Base-by-base conservation (phyloP, 1,140 invertebrate species). In the Camponotus pennsylvanicus region DNA sequence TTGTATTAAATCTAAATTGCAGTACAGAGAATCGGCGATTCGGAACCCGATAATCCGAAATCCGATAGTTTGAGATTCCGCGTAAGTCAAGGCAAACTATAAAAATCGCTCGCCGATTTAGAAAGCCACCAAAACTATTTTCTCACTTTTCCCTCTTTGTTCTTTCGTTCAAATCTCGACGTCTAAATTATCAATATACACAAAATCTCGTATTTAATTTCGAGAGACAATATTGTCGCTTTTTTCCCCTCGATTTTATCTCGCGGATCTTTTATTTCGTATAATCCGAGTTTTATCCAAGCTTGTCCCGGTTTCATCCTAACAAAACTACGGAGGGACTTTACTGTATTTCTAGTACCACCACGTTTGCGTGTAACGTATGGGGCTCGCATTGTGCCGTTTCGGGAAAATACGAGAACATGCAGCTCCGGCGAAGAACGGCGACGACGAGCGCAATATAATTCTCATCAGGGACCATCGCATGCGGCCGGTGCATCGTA, bases 391-490 rank as follows among this genome's bases (percentile, higher is more conserved):
- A 42, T 76, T 84, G 82, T 27, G 57, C 32, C 59, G 37, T 57
- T 76, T 85, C 73, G 73, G 73, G 82, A 79, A 86, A 82, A 80
- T 83, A 84, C 79, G 78, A 75, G 78, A 59, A 76, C 63, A 70
- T 82, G 40, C 69, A 66, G 75, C 67, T 67, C 27, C 32, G 32
- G 52, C 78, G 63, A 86, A 71, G 82, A 85, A 69, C 64, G 67
- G 61, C 82, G 61, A 69, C 64, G 86, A 49, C 73, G 86, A 75
- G 71, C 42, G 75, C 71, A 86, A 82, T 92, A 91, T 90, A 90
- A 93, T 90, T 89, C 89, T 85, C 89, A 87, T 89, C 87, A 88
- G 90, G 88, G 64, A 76, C 71, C 86, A 90, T 92, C 91, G 89
- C 85, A 85, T 87, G 69, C 82, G 75, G 70, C 84, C 86, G 83